Evolutionary conservation across 2,113 vertebrate genomes (phyloP).

Genomic region (Macrotus californicus): DNA sequence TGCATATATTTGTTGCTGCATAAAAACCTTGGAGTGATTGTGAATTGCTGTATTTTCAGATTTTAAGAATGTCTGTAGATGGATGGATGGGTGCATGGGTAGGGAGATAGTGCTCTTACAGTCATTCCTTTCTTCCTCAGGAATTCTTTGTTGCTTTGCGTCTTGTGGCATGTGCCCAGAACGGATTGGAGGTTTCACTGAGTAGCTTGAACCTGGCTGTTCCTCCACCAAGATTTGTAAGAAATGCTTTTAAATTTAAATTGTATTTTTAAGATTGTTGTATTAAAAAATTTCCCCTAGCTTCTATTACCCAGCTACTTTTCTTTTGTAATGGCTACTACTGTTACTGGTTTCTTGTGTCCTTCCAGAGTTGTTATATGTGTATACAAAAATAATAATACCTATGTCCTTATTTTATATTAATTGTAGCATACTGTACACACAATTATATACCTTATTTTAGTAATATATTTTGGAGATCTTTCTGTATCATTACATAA

Average conservation of each 20-base stretch:
- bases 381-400: background rate
- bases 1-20: background rate
- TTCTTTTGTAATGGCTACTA: constrained; percentile 21
- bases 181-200: constrained; percentile 94
- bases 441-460: background rate
- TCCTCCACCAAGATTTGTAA: constrained; percentile 97
- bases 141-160: constrained; percentile 96
- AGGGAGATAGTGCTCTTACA: background rate
- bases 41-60: constrained; percentile 41
- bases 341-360: background rate
- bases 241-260: constrained; percentile 68
- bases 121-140: constrained; percentile 75
- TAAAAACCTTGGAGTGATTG: constrained; percentile 21
- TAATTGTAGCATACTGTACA: background rate
- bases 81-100: background rate
- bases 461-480: constrained; percentile 8
- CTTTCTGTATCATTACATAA: background rate
- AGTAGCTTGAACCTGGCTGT: constrained; percentile 89
- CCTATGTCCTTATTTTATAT: background rate
- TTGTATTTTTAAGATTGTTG: constrained; percentile 16
- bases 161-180: constrained; percentile 97
- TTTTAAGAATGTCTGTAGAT: background rate
- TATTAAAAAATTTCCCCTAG: background rate
- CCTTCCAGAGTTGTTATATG: background rate
- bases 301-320: background rate